A percentile compares a stretch with the other conserved stretches of the same genome.
These are phyloP conservation scores for Aspidiotus rigidus DNA, from an alignment of 2,888 invertebrate species.

Conservation along the genomic window DNA sequence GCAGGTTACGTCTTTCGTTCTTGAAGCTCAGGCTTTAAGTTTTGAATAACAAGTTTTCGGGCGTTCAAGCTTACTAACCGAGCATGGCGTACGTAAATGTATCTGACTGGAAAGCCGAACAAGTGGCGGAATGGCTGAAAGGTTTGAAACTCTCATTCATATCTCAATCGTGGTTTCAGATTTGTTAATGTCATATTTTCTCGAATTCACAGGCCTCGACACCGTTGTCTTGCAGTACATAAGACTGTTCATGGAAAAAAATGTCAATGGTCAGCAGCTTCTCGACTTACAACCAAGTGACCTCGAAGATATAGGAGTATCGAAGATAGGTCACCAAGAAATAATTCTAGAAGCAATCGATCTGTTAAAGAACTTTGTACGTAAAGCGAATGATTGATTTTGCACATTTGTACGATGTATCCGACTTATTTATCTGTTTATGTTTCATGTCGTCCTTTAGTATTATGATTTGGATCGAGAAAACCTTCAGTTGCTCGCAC, in stretches of 20 bases:
- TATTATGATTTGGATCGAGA: conserved; percentile 86
- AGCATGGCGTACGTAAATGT: conserved; percentile 73
- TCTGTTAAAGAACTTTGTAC: conserved; percentile 77
- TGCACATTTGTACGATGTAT: neutral
- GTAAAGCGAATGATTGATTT: conserved; percentile 40
- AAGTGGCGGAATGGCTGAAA: conserved; percentile 84
- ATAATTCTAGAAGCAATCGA: conserved; percentile 86
- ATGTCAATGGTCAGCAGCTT: conserved; percentile 71
- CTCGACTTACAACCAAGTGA: conserved; percentile 79
- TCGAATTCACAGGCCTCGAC: conserved; percentile 57
- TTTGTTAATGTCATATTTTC: conserved; percentile 8
- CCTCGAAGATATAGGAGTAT: conserved; percentile 74
- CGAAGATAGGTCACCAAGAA: conserved; percentile 85
- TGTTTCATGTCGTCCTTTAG: conserved; percentile 46
- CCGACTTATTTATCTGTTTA: neutral
- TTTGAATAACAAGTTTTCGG: too few relatives aligned
- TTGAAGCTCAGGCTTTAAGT: too few relatives aligned
- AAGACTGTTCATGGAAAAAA: conserved; percentile 67
- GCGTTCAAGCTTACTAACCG: neutral
- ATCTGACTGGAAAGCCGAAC: conserved; percentile 80
- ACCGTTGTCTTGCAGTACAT: conserved; percentile 69
- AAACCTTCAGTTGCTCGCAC: conserved; percentile 79
- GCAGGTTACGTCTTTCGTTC: too few relatives aligned
- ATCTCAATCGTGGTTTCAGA: neutral
- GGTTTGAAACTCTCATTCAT: conserved; percentile 47